Evolutionary conservation across 2,797 vertebrate genomes (phyloP), one percentile per base, ranked within the genome.

Genomic region (Anguilla marmorata): DNA sequence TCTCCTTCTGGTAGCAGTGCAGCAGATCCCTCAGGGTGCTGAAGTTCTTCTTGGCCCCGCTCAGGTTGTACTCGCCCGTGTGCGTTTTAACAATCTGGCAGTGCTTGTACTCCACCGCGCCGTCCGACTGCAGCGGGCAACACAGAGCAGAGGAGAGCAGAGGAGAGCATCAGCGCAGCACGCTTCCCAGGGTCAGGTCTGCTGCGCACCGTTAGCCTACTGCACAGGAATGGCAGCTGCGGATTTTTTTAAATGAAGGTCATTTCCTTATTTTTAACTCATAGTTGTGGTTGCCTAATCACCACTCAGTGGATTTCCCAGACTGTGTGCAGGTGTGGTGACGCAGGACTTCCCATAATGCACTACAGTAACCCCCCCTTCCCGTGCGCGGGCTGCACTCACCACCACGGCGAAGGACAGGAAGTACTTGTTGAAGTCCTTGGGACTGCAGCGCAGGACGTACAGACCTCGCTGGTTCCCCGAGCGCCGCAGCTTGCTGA

Each of bases 1-100:
- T 99, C 96, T 99, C 98, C 94, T 98, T 99, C 82, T 98, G 97
- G 94, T 99, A 99, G 94, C 97, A 98, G 88, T 97, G 96, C 93
- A 99, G 95, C 74, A 99, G 97, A 87, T 99, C 98, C 92, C 94
- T 96, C 86, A 99, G 96, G 27, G 95, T 97, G 89, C 90, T 92
- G 76, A 99, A 99, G 91, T 94, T 97, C 95, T 94, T 97, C 95
- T 97, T 98, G 1, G 98, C 97, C 66, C 98, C 98, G 84, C 94
- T 98, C 89, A 99, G 96, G 88, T 97, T 96, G 92, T 96, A 99
- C 89, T 99, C 97, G 27, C 97, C 97, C 0, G 93, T 95, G 21
- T 96, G 96, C 21, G 95, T 97, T 95, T 97, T 98, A 0, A 96
- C 93, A 83, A 99, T 98, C 94, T 98, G 96, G 92, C 99, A 99